Conservation (phyloP, 2,888 invertebrate genomes). For the Lepidocyrtoides sp. region DNA sequence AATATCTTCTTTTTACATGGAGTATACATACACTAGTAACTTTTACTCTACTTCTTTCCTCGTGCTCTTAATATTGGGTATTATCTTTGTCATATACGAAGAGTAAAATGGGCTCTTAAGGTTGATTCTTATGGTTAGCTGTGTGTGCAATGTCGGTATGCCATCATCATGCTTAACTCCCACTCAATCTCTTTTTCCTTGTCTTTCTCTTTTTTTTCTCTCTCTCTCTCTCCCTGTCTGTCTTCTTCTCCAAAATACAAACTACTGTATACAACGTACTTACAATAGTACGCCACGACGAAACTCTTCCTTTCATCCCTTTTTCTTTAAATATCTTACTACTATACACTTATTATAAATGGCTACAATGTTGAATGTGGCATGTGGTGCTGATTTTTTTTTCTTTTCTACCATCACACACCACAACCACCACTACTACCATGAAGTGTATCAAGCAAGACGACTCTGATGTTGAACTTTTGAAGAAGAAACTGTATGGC, state of each 20-base stretch:
- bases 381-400: conserved; percentile 44
- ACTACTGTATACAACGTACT: not conserved
- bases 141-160: conserved; percentile 64
- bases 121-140: conserved; percentile 67
- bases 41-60: not conserved
- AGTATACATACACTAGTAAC: not conserved
- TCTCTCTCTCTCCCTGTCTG: not conserved
- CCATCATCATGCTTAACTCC: conserved; percentile 77
- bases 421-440: not conserved
- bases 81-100: not conserved
- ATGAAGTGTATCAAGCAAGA: not conserved
- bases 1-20: not conserved
- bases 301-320: conserved; percentile 9
- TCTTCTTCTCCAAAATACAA: conserved; percentile 16
- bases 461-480: conserved; percentile 20
- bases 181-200: conserved; percentile 77
- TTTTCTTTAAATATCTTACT: conserved; percentile 61
- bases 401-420: too few species aligned
- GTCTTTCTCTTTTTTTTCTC: conserved; percentile 24
- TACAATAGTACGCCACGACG: too few species aligned
- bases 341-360: conserved; percentile 31
- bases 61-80: not conserved
- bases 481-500: not conserved
- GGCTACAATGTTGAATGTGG: conserved; percentile 13
- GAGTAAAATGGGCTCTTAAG: conserved; percentile 64